These are phyloP conservation scores for Brachyalestes nurse DNA, from an alignment of 2,797 vertebrate genomes.

Conservation along the genomic window DNA sequence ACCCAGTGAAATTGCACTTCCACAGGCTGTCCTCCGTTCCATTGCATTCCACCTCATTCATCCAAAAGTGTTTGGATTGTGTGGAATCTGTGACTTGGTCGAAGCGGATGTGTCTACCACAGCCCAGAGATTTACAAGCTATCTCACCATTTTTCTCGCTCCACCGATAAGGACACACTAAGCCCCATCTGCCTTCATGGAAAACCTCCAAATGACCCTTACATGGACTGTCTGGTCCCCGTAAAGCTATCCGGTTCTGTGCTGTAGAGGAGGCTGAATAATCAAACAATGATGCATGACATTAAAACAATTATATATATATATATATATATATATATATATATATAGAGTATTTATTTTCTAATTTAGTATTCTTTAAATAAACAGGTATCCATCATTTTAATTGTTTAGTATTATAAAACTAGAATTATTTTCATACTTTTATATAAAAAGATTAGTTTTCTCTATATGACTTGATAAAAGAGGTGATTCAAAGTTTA, in stretches of 20 bases:
- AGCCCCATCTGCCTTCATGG: fast-evolving
- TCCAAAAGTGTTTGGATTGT: background rate
- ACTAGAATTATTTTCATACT: no score
- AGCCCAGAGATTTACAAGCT: conserved; percentile 66
- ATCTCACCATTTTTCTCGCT: fast-evolving
- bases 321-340: no score
- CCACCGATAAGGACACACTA: conserved; percentile 62
- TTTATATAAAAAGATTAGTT: no score
- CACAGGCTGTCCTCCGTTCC: conserved; percentile 18
- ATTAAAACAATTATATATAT: no score
- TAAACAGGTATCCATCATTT: no score
- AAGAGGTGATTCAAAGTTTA: no score
- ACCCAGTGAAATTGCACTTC: background rate
- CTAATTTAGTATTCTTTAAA: no score
- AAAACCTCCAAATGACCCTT: conserved; percentile 64
- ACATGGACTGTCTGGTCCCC: conserved; percentile 44
- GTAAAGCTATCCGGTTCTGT: conserved; percentile 49
- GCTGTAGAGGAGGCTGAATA: no score
- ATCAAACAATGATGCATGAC: no score
- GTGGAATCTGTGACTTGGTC: fast-evolving
- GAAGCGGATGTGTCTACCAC: background rate
- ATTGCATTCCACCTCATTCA: conserved; percentile 55
- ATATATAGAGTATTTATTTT: no score
- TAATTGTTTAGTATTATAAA: no score
- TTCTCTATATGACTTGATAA: no score